Evolutionary conservation across 2,888 invertebrate genomes (phyloP).

Genomic region (Venustoraphidia nigricollis): DNA sequence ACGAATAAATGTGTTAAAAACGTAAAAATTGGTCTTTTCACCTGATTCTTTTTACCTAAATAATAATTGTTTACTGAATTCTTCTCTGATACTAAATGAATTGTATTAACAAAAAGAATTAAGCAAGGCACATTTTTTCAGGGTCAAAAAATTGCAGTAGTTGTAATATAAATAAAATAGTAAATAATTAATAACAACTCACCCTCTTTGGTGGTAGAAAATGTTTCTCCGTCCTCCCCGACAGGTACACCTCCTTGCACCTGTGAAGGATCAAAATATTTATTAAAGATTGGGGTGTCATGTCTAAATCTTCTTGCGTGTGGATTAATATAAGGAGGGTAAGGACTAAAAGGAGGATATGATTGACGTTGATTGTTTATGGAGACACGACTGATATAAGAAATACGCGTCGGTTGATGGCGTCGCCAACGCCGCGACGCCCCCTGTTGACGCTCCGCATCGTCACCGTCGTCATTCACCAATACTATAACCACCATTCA

Average conservation of each 20-base stretch:
- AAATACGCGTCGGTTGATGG: conserved; percentile 19
- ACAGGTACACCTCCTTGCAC: conserved; percentile 24
- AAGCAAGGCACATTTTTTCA: not conserved
- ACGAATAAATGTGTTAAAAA: too few relatives aligned
- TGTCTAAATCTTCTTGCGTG: too few relatives aligned
- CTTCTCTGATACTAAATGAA: too few relatives aligned
- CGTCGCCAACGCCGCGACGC: conserved; percentile 19
- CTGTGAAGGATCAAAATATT: not conserved
- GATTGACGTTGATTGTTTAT: conserved; percentile 15
- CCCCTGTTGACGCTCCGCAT: conserved; percentile 40
- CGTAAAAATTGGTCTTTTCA: too few relatives aligned
- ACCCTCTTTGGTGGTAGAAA: conserved; percentile 84
- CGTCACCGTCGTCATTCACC: conserved; percentile 40
- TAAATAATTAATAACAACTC: conserved; percentile 19
- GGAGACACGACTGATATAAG: conserved; percentile 25
- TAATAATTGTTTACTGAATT: too few relatives aligned
- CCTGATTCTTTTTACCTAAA: too few relatives aligned
- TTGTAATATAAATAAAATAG: not conserved
- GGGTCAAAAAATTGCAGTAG: too few relatives aligned
- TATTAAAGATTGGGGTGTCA: too few relatives aligned
- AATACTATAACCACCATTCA: conserved; percentile 55
- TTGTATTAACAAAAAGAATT: not conserved
- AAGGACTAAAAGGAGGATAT: too few relatives aligned
- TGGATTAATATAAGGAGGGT: too few relatives aligned
- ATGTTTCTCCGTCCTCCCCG: conserved; percentile 59